Evolutionary conservation across 2,113 vertebrate genomes (phyloP).

Genomic region (Ammodytes marinus): DNA sequence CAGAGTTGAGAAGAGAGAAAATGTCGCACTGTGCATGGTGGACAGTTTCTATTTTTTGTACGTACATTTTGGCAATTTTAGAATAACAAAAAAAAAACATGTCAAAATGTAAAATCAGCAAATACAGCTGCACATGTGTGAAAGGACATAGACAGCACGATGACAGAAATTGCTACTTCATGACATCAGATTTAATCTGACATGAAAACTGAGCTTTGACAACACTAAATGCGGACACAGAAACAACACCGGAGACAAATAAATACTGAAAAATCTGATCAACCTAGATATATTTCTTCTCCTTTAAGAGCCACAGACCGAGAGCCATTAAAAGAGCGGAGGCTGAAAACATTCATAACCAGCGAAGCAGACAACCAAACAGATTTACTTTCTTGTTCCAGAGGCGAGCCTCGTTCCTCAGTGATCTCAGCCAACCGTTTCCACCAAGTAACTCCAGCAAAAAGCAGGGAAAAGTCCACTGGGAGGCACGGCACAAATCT

Average conservation of each 20-base stretch:
- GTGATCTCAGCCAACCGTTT: constrained; percentile 80
- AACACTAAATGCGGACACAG: constrained; percentile 22
- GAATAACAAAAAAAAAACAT: constrained; percentile 35
- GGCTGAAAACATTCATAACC: constrained; percentile 84
- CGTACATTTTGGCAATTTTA: constrained; percentile 6
- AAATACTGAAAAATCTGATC: constrained; percentile 32
- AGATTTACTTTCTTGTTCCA: constrained; percentile 89
- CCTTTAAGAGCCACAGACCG: constrained; percentile 78
- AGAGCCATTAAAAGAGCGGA: constrained; percentile 78
- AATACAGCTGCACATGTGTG: not conserved
- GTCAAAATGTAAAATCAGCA: not conserved
- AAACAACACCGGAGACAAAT: constrained; percentile 38
- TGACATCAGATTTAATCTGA: constrained; percentile 47
- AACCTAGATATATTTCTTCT: constrained; percentile 65
- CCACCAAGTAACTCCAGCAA: constrained; percentile 81
- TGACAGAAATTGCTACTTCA: constrained; percentile 47
- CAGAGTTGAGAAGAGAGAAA: constrained; percentile 58
- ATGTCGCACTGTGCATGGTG: constrained; percentile 20
- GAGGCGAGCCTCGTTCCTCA: constrained; percentile 79
- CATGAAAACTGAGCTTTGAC: constrained; percentile 46
- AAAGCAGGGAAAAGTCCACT: constrained; percentile 80
- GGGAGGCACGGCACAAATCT: constrained; percentile 48
- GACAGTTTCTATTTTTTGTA: constrained; percentile 16
- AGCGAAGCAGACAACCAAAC: constrained; percentile 81
- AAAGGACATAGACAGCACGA: not conserved